Base-by-base conservation (phyloP, 2,888 invertebrate species). In the Euzophera pinguis region DNA sequence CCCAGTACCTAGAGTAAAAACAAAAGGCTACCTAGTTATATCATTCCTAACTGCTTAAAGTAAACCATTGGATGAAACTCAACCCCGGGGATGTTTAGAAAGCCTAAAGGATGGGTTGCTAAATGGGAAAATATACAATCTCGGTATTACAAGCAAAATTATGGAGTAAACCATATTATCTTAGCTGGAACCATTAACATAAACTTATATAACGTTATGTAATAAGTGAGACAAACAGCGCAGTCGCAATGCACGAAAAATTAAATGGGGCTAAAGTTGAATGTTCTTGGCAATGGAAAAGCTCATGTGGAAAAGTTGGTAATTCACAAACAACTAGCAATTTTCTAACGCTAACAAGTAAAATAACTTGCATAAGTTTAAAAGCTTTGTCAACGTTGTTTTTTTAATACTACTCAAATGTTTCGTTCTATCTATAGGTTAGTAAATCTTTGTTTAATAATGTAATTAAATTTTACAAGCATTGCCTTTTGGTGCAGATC, bases 261-360 rank as follows among this genome's bases (percentile, higher is more conserved):
- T 55, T 59, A 57, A 61, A 58, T 54, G 55, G 53, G 61, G 58
- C 56, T 56, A 57, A 56, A 59, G 61, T 61, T 59, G 56, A 61
- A 61, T 53, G 58, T 59, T 57, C 61, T 52, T 47, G 50, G 17
- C 49, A 49, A 59, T 59, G 59, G 56, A 56, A 55, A 54, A 52
- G 45, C 52, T 56, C 50, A 53, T 50, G 54, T 41, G 42, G n/a
- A n/a, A 53, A 53, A 55, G 37, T 50, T 34, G 10, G 22, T 5
- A 22, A 22, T 22, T 2, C 22, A 22, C 22, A 22, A 22, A 22
- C 22, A 22, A 22, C 22, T 22, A 22, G n/a, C 22, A 22, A 22
- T 22, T 22, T n/a, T n/a, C n/a, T n/a, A n/a, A n/a, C n/a, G n/a
- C n/a, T n/a, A n/a, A n/a, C n/a, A n/a, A n/a, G n/a, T n/a, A n/a